Evolutionary conservation across 1,140 invertebrate species (phyloP).

Genomic region (Asobara japonica): DNA sequence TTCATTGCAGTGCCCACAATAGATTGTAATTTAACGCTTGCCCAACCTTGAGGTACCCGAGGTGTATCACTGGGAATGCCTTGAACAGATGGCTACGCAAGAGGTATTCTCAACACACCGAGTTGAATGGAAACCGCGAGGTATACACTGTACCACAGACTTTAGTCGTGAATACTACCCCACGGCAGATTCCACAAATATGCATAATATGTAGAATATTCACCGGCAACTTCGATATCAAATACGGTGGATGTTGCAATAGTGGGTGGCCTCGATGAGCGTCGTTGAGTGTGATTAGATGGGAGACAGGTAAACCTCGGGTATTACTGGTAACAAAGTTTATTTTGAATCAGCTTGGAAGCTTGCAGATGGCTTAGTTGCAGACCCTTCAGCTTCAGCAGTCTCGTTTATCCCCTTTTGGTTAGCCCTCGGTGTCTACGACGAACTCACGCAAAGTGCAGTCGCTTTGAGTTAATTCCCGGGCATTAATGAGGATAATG

Average conservation of each 20-base stretch:
- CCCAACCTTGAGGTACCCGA: not conserved
- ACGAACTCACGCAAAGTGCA: not conserved
- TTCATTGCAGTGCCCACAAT: not conserved
- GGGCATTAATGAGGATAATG: not conserved
- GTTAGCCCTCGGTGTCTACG: not conserved
- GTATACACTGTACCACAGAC: not conserved
- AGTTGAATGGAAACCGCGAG: not conserved
- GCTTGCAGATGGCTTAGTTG: not conserved
- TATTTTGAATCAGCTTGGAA: slow-evolving; percentile 46
- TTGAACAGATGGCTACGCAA: not conserved
- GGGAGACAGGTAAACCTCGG: slow-evolving; percentile 3
- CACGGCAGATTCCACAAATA: not conserved
- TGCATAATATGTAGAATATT: not conserved
- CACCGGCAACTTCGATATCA: not conserved
- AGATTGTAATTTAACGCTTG: slow-evolving; percentile 6
- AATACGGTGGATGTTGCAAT: not conserved
- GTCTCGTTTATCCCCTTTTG: not conserved
- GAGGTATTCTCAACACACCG: not conserved
- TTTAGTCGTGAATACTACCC: no score
- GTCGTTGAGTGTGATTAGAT: not conserved
- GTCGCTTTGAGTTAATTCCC: not conserved
- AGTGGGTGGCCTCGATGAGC: not conserved
- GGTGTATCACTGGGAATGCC: not conserved
- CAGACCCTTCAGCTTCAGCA: not conserved
- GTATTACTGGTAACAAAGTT: slow-evolving; percentile 42